Conservation (phyloP, 2,113 vertebrate genomes). For the Porphyrio hochstetteri region DNA sequence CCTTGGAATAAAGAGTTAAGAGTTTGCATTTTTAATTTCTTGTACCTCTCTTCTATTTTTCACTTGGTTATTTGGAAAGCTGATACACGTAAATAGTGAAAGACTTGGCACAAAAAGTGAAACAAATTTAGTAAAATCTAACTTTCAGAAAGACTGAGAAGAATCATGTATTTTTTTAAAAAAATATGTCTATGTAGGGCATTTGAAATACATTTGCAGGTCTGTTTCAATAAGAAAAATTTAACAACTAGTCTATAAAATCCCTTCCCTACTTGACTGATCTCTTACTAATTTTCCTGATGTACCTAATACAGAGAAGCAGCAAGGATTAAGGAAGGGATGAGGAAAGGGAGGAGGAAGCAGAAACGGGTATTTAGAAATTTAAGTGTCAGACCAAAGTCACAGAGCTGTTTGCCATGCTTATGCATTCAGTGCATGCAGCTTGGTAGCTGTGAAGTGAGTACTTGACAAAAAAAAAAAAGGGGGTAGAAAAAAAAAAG, state of each 20-base stretch:
- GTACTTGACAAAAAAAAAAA: constrained; percentile 23
- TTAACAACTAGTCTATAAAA: background rate
- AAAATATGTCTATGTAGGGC: background rate
- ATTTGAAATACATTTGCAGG: constrained; percentile 18
- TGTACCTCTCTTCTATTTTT: constrained; percentile 1
- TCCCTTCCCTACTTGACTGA: background rate
- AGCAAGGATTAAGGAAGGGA: background rate
- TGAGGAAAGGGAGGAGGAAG: background rate
- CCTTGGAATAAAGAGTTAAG: background rate
- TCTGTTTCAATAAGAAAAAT: constrained; percentile 9
- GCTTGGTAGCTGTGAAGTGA: constrained; percentile 61
- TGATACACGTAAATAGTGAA: background rate
- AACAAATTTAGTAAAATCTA: background rate
- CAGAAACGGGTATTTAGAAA: background rate
- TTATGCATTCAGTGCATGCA: constrained; percentile 64
- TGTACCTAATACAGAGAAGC: background rate
- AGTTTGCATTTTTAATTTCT: constrained; percentile 38
- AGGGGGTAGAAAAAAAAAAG: background rate
- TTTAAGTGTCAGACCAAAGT: background rate
- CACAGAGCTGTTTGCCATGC: background rate
- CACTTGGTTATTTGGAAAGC: constrained; percentile 17
- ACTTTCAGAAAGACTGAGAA: background rate
- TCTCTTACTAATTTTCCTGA: constrained; percentile 9
- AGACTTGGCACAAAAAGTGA: background rate
- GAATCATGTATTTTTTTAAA: background rate